A percentile compares a stretch with the other conserved stretches of the same genome.
Conservation (phyloP, 2,113 vertebrate genomes). For the Oncorhynchus nerka region DNA sequence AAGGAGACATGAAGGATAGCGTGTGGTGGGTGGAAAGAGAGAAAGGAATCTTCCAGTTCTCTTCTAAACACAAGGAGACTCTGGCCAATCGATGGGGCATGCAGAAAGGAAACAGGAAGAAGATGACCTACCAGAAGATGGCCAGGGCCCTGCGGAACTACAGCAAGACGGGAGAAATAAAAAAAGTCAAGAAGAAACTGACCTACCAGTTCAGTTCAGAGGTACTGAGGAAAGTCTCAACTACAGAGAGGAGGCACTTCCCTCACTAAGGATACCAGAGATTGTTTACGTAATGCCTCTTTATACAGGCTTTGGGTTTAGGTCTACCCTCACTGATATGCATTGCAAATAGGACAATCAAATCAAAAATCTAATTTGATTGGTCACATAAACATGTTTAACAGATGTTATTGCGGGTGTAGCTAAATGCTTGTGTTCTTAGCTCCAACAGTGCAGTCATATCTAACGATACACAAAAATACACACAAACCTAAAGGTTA, state of each 20-base stretch:
- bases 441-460: too few relatives aligned
- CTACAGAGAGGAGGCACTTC: constrained; percentile 75
- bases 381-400: too few relatives aligned
- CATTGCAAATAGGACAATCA: too few relatives aligned
- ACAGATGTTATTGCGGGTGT: too few relatives aligned
- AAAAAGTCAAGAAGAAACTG: constrained; percentile 89
- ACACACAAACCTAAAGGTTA: too few relatives aligned
- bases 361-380: too few relatives aligned
- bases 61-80: constrained; percentile 89
- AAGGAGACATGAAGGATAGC: constrained; percentile 88
- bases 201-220: constrained; percentile 91
- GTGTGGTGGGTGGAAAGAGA: constrained; percentile 94
- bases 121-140: constrained; percentile 94
- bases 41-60: constrained; percentile 90
- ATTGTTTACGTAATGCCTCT: too few relatives aligned
- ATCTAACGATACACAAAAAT: too few relatives aligned
- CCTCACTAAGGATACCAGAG: constrained; percentile 34
- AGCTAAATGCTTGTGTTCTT: too few relatives aligned
- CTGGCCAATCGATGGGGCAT: constrained; percentile 85
- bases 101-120: constrained; percentile 90
- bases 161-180: constrained; percentile 87
- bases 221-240: constrained; percentile 77
- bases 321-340: too few relatives aligned
- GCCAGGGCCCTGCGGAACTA: constrained; percentile 88
- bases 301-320: too few relatives aligned